phyloP scores from a whole-genome alignment of 2,888 invertebrate genomes.

The Nyleta sp. region DNA sequence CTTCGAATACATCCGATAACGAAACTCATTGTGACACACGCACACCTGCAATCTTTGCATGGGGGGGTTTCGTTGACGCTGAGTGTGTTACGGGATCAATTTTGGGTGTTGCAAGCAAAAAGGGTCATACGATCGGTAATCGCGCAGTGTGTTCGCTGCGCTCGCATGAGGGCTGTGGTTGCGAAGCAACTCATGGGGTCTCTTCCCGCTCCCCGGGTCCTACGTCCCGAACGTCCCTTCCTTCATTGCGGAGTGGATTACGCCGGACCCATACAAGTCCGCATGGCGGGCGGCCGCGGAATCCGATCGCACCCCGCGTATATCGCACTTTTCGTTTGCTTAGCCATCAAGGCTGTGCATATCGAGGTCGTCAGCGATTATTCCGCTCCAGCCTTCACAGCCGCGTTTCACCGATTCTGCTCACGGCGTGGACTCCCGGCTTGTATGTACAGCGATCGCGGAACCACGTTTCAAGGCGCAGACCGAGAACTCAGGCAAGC shows the following conservation, averaged over 20 bases:
- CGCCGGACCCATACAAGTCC: slow-evolving; percentile 61
- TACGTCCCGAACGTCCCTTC: slow-evolving; percentile 25
- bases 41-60: not conserved
- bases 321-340: not conserved
- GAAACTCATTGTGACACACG: not conserved
- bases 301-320: not conserved
- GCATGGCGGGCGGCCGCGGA: slow-evolving; percentile 44
- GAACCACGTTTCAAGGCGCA: not conserved
- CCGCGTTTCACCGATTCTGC: not conserved
- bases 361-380: not conserved
- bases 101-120: not conserved
- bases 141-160: not conserved
- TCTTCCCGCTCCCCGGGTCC: not conserved
- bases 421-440: not conserved
- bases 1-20: slow-evolving; percentile 12
- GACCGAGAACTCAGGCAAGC: not conserved
- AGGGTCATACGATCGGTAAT: not conserved
- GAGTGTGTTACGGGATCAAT: not conserved
- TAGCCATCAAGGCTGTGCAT: not conserved
- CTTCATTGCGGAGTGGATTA: slow-evolving; percentile 65
- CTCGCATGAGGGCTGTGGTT: not conserved
- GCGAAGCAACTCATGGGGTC: not conserved
- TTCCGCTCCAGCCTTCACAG: not conserved
- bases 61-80: not conserved
- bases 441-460: not conserved